Evolutionary conservation across 2,797 vertebrate species (phyloP), one percentile per base, ranked within the genome.

Genomic region (Anguilla obscura): DNA sequence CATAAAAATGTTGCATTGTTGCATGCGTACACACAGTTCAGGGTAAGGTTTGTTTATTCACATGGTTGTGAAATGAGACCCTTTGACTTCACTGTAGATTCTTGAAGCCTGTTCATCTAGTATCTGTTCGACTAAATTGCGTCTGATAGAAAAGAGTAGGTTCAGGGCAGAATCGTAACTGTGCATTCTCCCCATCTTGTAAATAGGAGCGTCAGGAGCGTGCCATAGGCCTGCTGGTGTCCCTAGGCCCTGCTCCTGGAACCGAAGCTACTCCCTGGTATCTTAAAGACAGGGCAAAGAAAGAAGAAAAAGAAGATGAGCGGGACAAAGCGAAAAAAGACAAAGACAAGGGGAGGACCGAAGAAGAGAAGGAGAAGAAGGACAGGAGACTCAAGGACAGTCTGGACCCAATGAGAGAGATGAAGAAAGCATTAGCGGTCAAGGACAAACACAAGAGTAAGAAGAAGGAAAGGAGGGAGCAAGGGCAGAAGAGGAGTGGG

Each of bases 211-310:
- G 94, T 36, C 97, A 97, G 86, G 97, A 98, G 87, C 96, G 96
- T 69, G 97, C 97, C 4, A 95, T 98, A 63, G 97, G 98, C 40
- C 93, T 98, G 88, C 95, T 98, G 86, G 98, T 98, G 0, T 98
- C 97, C 85, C 92, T 98, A 21, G 97, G 97, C 36, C 97, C 98
- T 0, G 95, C 96, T 58, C 96, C 96, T 0, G 96, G 96, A 10
- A 91, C 96, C 0, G 97, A 98, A 89, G 94, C 95, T 9, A 96
- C 94, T 0, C 97, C 97, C 0, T 98, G 98, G 98, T 98, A 98
- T 93, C 95, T 98, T 94, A 96, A 96, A 85, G 93, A 92, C 0
- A 89, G 95, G 0, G 50, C 85, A 36, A 94, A 93, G 18, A 92
- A 94, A 86, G 92, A 93, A 54, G 89, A 91, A 71, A 87, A 4